These are phyloP conservation scores for Palloptera scutellata DNA, from an alignment of 2,888 invertebrate species.

Conservation along the genomic window DNA sequence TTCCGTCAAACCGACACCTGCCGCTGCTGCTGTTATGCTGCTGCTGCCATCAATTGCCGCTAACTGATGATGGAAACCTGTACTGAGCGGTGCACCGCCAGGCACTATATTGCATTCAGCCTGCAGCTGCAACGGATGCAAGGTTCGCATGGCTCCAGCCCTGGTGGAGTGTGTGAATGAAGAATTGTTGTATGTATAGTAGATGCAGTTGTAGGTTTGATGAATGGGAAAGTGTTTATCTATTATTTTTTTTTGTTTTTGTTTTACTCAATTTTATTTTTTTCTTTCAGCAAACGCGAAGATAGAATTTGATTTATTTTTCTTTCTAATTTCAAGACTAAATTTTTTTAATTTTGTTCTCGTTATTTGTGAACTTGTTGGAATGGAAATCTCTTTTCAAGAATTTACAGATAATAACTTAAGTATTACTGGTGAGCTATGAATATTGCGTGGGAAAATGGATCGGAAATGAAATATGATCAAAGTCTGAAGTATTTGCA, in stretches of 20 bases:
- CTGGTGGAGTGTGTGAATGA: constrained; percentile 40
- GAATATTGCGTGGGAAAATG: too few relatives aligned
- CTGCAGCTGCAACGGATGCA: constrained; percentile 71
- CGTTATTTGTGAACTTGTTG: too few relatives aligned
- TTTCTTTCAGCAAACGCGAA: not conserved
- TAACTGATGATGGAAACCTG: constrained; percentile 50
- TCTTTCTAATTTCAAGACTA: too few relatives aligned
- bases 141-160: constrained; percentile 68
- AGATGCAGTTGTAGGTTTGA: not conserved
- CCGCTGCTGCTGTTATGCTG: constrained; percentile 32
- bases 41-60: constrained; percentile 19
- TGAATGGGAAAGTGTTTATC: not conserved
- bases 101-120: constrained; percentile 59
- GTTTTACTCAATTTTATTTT: too few relatives aligned
- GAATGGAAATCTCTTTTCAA: too few relatives aligned
- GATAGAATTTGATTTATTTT: too few relatives aligned
- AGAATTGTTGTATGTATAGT: constrained; percentile 39
- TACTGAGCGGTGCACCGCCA: constrained; percentile 35
- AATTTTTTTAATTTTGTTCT: too few relatives aligned
- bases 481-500: too few relatives aligned
- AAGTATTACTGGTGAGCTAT: too few relatives aligned
- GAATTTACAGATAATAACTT: too few relatives aligned
- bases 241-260: not conserved
- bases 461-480: too few relatives aligned
- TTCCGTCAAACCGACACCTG: constrained; percentile 72